Evolutionary conservation across 2,888 invertebrate species (phyloP), one percentile per base, ranked within the genome.

Genomic region (Rapana venosa): DNA sequence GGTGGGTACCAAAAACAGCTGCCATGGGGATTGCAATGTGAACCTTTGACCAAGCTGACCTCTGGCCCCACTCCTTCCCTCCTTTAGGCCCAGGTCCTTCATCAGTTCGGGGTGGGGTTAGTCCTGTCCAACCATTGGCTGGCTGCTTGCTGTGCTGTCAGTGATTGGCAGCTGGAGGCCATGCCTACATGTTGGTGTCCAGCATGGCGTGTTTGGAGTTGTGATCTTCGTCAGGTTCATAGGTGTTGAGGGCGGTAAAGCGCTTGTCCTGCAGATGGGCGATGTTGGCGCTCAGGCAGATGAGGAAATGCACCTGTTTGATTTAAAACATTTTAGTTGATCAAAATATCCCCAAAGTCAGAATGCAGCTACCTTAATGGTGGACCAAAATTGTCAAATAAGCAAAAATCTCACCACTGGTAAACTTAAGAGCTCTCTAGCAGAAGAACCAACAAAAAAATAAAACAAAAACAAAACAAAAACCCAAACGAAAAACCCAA

Each of bases 181-280:
- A 15, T 5, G 32, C 17, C 87, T 92, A 95, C 95, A 95, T 95
- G 90, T 94, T 95, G 81, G 95, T 95, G 91, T 95, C 95, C 36
- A 94, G 92, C 61, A 95, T 93, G 61, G 94, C 94, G 90, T 94
- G 94, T 91, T 95, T 95, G 70, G 94, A 93, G 88, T 94, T 93
- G 85, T 93, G 92, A 26, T 93, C 90, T 79, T 94, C 94, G 66
- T 94, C 94, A 56, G 92, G 90, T 35, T 93, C 93, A 90, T 95
- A 95, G 66, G 94, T 94, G 91, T 95, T 94, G 90, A 95, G 92
- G 13, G 95, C 94, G 70, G 94, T 94, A 88, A 94, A 93, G 32
- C 95, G 92, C 87, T 94, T 93, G 91, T 95, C 95, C 32, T 93
- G 92, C 84, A 95, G 94, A 90, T 94, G 95, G 79, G 94, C 93